Evolutionary conservation across 2,888 invertebrate genomes (phyloP).

Genomic region (Perithous albicinctus): DNA sequence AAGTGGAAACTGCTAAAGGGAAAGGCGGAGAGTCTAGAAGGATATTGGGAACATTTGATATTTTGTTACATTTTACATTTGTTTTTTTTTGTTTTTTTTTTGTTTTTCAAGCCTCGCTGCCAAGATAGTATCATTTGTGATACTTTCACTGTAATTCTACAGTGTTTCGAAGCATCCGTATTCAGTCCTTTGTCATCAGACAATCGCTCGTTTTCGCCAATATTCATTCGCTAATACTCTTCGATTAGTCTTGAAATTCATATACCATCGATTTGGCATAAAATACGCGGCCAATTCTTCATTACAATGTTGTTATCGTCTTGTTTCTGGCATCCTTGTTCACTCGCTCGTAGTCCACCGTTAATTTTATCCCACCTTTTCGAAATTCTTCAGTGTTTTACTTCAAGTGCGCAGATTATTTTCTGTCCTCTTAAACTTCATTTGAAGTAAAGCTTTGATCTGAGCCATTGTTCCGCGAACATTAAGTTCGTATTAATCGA

Average conservation of each 20-base stretch:
- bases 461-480: not conserved
- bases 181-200: not conserved
- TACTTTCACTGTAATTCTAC: not conserved
- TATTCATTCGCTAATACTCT: too few species aligned
- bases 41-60: slow-evolving; percentile 48
- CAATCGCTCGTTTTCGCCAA: not conserved
- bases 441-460: not conserved
- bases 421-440: not conserved
- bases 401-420: not conserved
- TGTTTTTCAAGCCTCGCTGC: slow-evolving; percentile 45
- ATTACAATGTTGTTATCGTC: not conserved
- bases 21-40: slow-evolving; percentile 33
- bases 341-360: not conserved
- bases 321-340: not conserved
- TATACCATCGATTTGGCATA: not conserved
- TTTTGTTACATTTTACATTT: slow-evolving; percentile 17
- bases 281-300: slow-evolving; percentile 2
- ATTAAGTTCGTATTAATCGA: not conserved
- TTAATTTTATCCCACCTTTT: not conserved
- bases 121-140: slow-evolving; percentile 2
- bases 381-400: not conserved
- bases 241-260: not conserved
- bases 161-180: not conserved
- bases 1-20: slow-evolving; percentile 11
- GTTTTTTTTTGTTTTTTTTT: too few species aligned